Evolutionary conservation across 2,113 vertebrate species (phyloP), one percentile per base, ranked within the genome.

Genomic region (Cynocephalus volans): DNA sequence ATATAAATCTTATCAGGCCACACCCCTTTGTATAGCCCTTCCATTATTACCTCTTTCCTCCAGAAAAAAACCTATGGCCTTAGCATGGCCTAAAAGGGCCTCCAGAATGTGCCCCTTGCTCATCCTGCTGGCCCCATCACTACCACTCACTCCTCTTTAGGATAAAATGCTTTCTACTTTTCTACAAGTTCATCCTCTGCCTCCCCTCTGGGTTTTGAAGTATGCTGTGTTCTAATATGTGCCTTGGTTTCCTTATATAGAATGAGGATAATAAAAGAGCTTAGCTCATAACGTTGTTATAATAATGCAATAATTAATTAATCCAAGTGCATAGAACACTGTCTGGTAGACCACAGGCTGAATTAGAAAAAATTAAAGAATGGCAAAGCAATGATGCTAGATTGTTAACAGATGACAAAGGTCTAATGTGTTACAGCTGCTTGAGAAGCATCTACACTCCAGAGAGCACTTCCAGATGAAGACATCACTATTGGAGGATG

Each of bases 391-490:
- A 28, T 17, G 18, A 11, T 36, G 26, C 11, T 90, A 6, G 1
- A 4, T 5, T 45, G 24, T 36, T 60, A 72, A 45, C 19, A 41
- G 50, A 50, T 58, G 45, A 54, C 0, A 33, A 9, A 14, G 3
- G 69, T 18, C 24, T 36, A 5, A 8, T 8, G 5, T 3, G 31
- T 24, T 31, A 0, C 9, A 15, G 7, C 23, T 31, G 36, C 21
- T 7, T 33, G 1, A 8, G 26, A n/a, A 58, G 26, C 15, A 6
- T 9, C 7, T 41, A 15, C 0, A 5, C 60, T 56, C 2, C 10
- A 11, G 75, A 72, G 62, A 17, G 5, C 5, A 0, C 0, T 23
- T 14, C 18, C 14, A n/a, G 36, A 52, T 56, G 21, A 77, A 45
- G 24, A 15, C 1, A 1, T 12, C 18, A 50, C 8, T 26, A 26